phyloP scores from a whole-genome alignment of 2,113 vertebrate genomes.

The Felis catus region F.catus_Fca126_mat1.0 CM031414.1:84005001-84005500 shows the following conservation, averaged over 20 bases:
- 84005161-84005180: conserved; percentile 99
- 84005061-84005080: conserved; percentile 92
- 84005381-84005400: conserved; percentile 90
- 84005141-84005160: conserved; percentile 98
- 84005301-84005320: conserved; percentile 92
- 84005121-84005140: conserved; percentile 97
- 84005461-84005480: conserved; percentile 67
- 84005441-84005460: conserved; percentile 66
- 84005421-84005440: conserved; percentile 47
- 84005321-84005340: conserved; percentile 89
- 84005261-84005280: conserved; percentile 95
- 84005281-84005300: conserved; percentile 93
- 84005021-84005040: conserved; percentile 91
- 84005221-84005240: conserved; percentile 99
- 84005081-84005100: conserved; percentile 91
- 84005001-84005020: conserved; percentile 90
- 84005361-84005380: conserved; percentile 91
- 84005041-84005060: conserved; percentile 92
- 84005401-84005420: conserved; percentile 93
- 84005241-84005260: conserved; percentile 99
- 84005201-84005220: conserved; percentile 99
- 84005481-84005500: conserved; percentile 74
- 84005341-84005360: conserved; percentile 91
- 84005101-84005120: conserved; percentile 92
- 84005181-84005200: conserved; percentile 99